Evolutionary conservation across 2,797 vertebrate species (phyloP).

Genomic region (Melanotaenia trifasciata): DNA sequence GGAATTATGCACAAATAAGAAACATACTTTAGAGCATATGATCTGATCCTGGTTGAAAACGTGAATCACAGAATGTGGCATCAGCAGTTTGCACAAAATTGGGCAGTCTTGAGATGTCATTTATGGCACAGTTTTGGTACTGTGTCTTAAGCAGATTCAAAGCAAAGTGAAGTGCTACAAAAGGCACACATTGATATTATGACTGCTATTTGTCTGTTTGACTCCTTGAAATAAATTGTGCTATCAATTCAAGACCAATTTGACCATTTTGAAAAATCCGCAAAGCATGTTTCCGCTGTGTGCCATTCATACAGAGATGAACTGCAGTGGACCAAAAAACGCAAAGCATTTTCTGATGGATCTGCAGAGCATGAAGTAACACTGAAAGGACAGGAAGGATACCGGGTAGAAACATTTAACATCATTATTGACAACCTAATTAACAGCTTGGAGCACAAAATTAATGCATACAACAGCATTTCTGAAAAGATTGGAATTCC

Average conservation of each 20-base stretch:
- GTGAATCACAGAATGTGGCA: background rate
- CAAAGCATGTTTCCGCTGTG: background rate
- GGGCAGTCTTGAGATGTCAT: too few relatives aligned
- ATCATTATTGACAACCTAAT: background rate
- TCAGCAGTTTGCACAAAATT: background rate
- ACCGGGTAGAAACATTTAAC: background rate
- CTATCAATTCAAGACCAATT: background rate
- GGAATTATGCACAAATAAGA: conserved; percentile 3
- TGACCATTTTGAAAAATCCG: background rate
- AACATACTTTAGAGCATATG: conserved; percentile 2
- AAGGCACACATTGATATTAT: background rate
- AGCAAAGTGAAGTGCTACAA: background rate
- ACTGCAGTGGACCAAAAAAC: conserved; percentile 5
- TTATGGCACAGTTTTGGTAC: background rate
- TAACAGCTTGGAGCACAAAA: background rate
- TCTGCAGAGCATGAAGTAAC: background rate
- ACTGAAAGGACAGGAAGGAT: background rate
- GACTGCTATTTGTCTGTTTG: background rate
- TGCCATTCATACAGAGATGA: background rate
- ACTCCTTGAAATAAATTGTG: background rate
- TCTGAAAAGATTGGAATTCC: background rate
- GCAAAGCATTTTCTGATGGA: background rate
- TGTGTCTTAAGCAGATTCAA: background rate
- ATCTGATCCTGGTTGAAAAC: background rate
- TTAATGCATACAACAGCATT: background rate